Evolutionary conservation across 2,797 vertebrate genomes (phyloP), one percentile per base, ranked within the genome.

Genomic region (Epinephelus coioides): DNA sequence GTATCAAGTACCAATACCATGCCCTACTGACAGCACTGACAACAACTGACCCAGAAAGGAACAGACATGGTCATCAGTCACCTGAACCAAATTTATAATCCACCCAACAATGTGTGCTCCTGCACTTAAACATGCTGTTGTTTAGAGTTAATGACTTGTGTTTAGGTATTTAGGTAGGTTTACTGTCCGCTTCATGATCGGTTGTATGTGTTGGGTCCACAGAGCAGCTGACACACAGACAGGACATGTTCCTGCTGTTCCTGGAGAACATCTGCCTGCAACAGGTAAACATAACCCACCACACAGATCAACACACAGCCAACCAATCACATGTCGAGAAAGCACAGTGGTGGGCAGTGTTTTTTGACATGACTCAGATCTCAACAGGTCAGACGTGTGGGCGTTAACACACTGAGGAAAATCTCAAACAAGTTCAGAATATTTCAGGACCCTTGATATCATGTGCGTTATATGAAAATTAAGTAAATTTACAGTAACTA

Each of bases 221-320:
- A 51, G 47, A 65, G 55, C 59, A 23, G 25, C 44, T 56, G 64
- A 78, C 62, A 53, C 14, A 5, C 27, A 18, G 34, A 30, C 55
- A 64, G n/a, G 25, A 77, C 51, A 4, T 67, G 71, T 79, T 74
- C 61, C 67, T 70, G 2, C 50, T 80, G 82, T 84, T 87, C 70
- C 85, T 68, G 75, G 68, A 88, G 76, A 83, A 79, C 59, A 77
- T 85, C 81, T 69, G 81, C 63, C 57, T 66, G 76, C 64, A 70
- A 63, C 70, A 84, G 79, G 82, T 81, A 90, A 91, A 94, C 89
- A 92, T 56, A 19, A 68, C 76, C 73, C 76, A 83, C 38, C 49
- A 43, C 78, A 86, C 8, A 44, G 70, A 83, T 76, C 71, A 69
- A 62, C 61, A 67, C 21, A 14, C 44, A 63, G 60, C 61, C 65